These are phyloP conservation scores for Ctenochaetus hawaiiensis DNA, from an alignment of 2,797 vertebrate genomes.

Conservation along the genomic window DNA sequence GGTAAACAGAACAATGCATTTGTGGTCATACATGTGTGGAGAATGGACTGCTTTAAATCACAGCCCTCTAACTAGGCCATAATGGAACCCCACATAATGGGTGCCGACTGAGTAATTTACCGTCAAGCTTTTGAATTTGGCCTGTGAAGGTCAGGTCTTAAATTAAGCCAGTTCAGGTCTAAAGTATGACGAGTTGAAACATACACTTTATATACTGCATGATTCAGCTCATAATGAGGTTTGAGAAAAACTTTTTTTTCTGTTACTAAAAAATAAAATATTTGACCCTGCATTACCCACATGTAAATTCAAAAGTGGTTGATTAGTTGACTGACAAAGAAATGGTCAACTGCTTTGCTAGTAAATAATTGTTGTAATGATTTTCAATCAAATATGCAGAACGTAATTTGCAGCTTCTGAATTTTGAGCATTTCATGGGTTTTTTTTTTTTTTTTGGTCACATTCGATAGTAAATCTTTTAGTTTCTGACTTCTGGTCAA, in stretches of 20 bases:
- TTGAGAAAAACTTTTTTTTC: conserved; percentile 10
- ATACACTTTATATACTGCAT: conserved; percentile 1
- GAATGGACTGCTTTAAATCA: conserved; percentile 69
- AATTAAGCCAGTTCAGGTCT: conserved; percentile 20
- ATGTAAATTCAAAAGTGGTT: neutral
- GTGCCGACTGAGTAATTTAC: conserved; percentile 53
- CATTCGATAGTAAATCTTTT: no score
- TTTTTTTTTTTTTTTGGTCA: neutral
- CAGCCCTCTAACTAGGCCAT: conserved; percentile 44
- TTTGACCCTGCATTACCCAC: neutral
- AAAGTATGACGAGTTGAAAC: conserved; percentile 36
- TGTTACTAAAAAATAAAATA: neutral
- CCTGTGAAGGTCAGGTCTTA: conserved; percentile 35
- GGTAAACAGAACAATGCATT: conserved; percentile 70
- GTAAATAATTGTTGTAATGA: neutral
- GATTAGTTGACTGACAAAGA: neutral
- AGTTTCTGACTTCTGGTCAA: neutral
- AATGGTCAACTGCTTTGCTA: neutral
- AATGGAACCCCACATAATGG: conserved; percentile 54
- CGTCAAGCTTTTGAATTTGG: conserved; percentile 39
- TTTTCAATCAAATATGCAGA: neutral
- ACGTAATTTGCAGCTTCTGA: neutral
- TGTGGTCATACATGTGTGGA: conserved; percentile 70
- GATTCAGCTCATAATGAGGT: conserved; percentile 1
- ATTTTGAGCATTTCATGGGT: no score